phyloP scores from a whole-genome alignment of 2,888 invertebrate genomes.

The Brachyptera putata region DNA sequence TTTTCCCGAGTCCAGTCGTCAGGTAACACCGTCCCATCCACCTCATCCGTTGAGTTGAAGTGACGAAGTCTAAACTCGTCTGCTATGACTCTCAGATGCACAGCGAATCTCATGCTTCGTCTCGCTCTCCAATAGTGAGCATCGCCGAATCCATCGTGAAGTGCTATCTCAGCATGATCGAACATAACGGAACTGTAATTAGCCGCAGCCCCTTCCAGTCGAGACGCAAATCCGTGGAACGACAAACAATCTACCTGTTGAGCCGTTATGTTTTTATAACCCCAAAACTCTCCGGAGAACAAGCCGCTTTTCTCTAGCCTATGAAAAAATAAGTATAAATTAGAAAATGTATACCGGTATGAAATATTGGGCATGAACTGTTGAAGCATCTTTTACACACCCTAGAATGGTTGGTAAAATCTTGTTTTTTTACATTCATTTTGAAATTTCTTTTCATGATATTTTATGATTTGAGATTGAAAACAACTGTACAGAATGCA shows the following conservation, averaged over 20 bases:
- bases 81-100: constrained; percentile 61
- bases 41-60: constrained; percentile 59
- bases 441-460: too few species aligned
- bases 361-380: too few species aligned
- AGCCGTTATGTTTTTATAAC: constrained; percentile 64
- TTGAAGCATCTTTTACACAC: too few species aligned
- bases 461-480: too few species aligned
- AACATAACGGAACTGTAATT: constrained; percentile 54
- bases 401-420: too few species aligned
- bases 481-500: too few species aligned
- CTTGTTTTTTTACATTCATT: too few species aligned
- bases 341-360: too few species aligned
- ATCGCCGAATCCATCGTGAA: constrained; percentile 85
- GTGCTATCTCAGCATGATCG: constrained; percentile 76
- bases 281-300: constrained; percentile 57
- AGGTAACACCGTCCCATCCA: constrained; percentile 56
- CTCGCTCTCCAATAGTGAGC: constrained; percentile 78
- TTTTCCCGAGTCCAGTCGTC: constrained; percentile 59
- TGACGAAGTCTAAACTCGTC: constrained; percentile 57
- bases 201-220: constrained; percentile 57
- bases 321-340: background rate
- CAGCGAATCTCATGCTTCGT: constrained; percentile 87
- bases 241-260: constrained; percentile 68
- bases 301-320: background rate
- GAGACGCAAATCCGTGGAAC: constrained; percentile 72